Base-by-base conservation (phyloP, 1,140 invertebrate genomes). In the Dendroctonus ponderosae region DNA sequence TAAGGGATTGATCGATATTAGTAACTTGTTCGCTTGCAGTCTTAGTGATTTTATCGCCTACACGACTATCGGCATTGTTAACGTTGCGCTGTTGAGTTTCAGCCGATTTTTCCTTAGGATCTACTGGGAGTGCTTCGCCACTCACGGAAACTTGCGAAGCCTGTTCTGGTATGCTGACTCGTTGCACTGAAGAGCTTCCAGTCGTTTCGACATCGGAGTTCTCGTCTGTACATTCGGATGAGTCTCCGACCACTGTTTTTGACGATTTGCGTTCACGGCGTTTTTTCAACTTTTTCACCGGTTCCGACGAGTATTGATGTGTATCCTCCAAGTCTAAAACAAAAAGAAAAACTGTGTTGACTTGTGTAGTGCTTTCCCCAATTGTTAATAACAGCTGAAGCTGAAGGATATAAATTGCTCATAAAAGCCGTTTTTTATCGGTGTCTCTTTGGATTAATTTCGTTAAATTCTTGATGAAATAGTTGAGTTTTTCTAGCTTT, bases 201-300 rank as follows among this genome's bases (percentile, higher is more conserved):
- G 5, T 6, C 37, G 14, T 44, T 26, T 62, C 66, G 39, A 60
- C 53, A 11, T 42, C 50, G 0, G 53, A 59, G 15, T 71, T 70
- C 40, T 74, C 75, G 46, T 74, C 70, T 8, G 74, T 68, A 12
- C 70, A 71, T 59, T 76, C 73, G 6, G 72, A 69, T 8, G 67
- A 64, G 39, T 69, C 62, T 8, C 48, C 62, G 6, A 43, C 49
- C 7, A 69, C 54, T 7, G 66, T 69, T 46, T 74, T 73, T 11
- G 75, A 75, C 0, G 72, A 52, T 69, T 74, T 76, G 61, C 74
- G 43, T 51, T 75, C 72, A 26, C 74, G 67, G 61, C 72, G 70
- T 58, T 76, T 75, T 61, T 75, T 74, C 40, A 74, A 68, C 56
- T 71, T 75, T 15, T 65, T 63, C 9, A 64, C 67, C 14, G 67